Evolutionary conservation across 2,113 vertebrate species (phyloP).

Genomic region (Promerops cafer): DNA sequence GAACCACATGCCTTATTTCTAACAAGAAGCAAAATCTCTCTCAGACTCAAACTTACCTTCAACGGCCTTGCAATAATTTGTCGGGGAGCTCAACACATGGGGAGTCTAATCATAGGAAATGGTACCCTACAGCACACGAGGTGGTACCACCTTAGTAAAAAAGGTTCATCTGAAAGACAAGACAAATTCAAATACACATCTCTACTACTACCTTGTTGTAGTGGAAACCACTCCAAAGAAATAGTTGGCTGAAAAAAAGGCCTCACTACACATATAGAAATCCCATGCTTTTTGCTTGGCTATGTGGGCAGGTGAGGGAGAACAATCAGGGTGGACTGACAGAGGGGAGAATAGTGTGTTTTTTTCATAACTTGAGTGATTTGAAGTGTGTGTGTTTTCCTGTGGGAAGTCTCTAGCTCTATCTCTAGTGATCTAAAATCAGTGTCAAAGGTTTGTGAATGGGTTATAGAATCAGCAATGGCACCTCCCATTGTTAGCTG

Average conservation of each 20-base stretch:
- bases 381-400: not conserved
- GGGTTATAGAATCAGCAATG: slow-evolving; percentile 68
- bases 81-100: not conserved
- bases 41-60: not conserved
- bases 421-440: slow-evolving; percentile 34
- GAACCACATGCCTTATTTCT: not conserved
- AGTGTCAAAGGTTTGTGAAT: slow-evolving; percentile 70
- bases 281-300: not conserved
- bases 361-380: not conserved
- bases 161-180: not conserved
- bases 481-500: slow-evolving; percentile 73
- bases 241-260: not conserved
- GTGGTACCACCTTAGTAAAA: not conserved
- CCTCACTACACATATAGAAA: not conserved
- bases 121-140: not conserved
- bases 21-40: not conserved
- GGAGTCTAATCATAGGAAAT: not conserved
- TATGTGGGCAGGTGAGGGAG: not conserved
- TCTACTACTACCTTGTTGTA: not conserved
- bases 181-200: not conserved
- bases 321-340: not conserved
- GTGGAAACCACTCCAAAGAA: not conserved
- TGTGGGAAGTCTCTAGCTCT: slow-evolving; percentile 3
- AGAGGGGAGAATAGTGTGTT: not conserved
- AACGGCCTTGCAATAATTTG: not conserved